Base-by-base conservation (phyloP, 2,888 invertebrate species). In the Oxystoma pomonae region DNA sequence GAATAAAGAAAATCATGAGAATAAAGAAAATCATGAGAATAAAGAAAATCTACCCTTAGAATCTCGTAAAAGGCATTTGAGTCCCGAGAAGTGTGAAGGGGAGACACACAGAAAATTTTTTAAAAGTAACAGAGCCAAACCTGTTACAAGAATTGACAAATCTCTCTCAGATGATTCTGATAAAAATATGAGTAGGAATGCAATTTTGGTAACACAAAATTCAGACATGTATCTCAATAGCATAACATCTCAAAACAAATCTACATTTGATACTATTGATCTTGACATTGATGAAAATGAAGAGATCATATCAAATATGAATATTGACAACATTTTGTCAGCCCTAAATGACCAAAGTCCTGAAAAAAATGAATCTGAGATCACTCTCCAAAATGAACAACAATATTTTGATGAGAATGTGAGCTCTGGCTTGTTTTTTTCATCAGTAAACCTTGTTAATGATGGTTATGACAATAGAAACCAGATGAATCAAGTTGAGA, bases 61-160 rank as follows among this genome's bases (percentile, higher is more conserved):
- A 55, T 60, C 61, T 50, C 67, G 60, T 55, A 62, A 65, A 60
- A 57, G 62, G 49, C 59, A 63, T 22, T 53, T 59, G 55, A 67
- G 61, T 57, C 62, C 65, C 2, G 35, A 35, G 53, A 57, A 59
- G 7, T 9, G 62, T 21, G 68, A 70, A 58, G 69, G 69, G 21
- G 71, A 75, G 62, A 63, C 67, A 7, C 74, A 65, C 51, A 75
- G 80, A 64, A 81, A 80, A 61, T 83, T 83, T 62, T 83, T 83
- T 68, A 83, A 83, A 71, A 77, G 74, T 1, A 76, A 76, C 18
- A 71, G 73, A 58, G 72, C 72, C 1, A 68, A 73, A 20, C 76
- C 74, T 61, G 65, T 76, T 3, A 75, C 80, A n/a, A 80, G 53
- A 16, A 53, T 17, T 53, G 19, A 53, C 7, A 19, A 53, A 9